Conservation (phyloP, 2,888 invertebrate species). For the Lagria hirta region DNA sequence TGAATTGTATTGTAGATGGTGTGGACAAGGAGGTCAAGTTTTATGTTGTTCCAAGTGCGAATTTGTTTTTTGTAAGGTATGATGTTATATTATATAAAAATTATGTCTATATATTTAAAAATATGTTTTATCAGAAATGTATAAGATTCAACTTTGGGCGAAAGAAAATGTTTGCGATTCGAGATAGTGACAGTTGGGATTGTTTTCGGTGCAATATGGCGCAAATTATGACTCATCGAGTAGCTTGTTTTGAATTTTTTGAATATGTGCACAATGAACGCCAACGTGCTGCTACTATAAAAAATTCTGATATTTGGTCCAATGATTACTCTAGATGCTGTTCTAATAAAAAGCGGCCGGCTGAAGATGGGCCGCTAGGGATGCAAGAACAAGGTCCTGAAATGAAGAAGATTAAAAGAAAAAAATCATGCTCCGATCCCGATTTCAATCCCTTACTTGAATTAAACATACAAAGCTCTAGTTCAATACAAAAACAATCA, state of each 20-base stretch:
- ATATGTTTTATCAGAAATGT: slow-evolving; percentile 74
- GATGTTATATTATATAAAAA: slow-evolving; percentile 26
- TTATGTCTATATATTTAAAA: slow-evolving; percentile 12
- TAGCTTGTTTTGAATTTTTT: slow-evolving; percentile 71
- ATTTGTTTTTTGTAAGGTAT: slow-evolving; percentile 71
- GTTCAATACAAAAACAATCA: too few relatives aligned
- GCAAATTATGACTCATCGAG: slow-evolving; percentile 66
- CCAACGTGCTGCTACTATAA: slow-evolving; percentile 55
- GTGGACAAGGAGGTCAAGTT: slow-evolving; percentile 71
- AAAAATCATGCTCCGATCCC: slow-evolving; percentile 35
- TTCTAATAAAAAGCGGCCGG: slow-evolving; percentile 43
- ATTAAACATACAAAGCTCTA: slow-evolving; percentile 2
- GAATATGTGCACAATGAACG: slow-evolving; percentile 67
- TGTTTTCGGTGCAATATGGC: slow-evolving; percentile 74
- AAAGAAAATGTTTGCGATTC: slow-evolving; percentile 68
- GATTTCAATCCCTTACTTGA: slow-evolving; percentile 39
- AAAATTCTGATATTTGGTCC: slow-evolving; percentile 49
- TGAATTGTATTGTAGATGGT: slow-evolving; percentile 81
- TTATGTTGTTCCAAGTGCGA: slow-evolving; percentile 77
- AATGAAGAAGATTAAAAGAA: slow-evolving; percentile 31
- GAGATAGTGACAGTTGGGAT: slow-evolving; percentile 77
- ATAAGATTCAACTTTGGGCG: slow-evolving; percentile 71
- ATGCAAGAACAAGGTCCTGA: slow-evolving; percentile 17
- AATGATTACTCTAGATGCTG: slow-evolving; percentile 45
- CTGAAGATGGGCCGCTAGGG: slow-evolving; percentile 12